These are phyloP conservation scores for Limnephilus auricula DNA, from an alignment of 2,888 invertebrate genomes.

Conservation along the genomic window DNA sequence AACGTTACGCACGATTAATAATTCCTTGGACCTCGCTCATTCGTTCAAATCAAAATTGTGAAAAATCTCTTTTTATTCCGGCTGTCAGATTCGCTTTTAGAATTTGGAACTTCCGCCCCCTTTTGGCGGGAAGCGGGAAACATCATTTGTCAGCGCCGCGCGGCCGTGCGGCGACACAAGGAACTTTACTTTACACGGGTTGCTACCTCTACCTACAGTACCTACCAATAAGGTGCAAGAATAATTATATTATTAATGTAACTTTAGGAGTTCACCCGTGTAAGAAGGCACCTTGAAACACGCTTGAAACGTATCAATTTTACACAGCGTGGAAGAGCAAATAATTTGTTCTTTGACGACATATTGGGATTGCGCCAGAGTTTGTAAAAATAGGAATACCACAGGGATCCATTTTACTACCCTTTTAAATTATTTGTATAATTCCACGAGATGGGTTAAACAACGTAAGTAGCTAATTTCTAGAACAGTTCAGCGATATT, in stretches of 20 bases:
- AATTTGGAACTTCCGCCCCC: slow-evolving; percentile 37
- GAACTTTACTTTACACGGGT: slow-evolving; percentile 30
- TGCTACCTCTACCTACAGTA: background rate
- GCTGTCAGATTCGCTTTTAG: slow-evolving; percentile 47
- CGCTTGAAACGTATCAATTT: background rate
- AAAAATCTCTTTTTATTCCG: slow-evolving; percentile 43
- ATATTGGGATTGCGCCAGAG: slow-evolving; percentile 3
- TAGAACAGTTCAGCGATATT: background rate
- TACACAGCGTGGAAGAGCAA: background rate
- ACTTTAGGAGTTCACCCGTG: too few species aligned
- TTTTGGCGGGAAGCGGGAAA: slow-evolving; percentile 16
- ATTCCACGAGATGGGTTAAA: background rate
- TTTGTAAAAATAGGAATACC: background rate
- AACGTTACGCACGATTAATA: background rate
- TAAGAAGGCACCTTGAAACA: too few species aligned
- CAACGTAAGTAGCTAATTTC: background rate
- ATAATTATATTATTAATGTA: background rate
- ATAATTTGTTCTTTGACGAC: slow-evolving; percentile 11
- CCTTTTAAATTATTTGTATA: background rate
- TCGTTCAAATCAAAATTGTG: slow-evolving; percentile 31
- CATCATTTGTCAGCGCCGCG: slow-evolving; percentile 55
- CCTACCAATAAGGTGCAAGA: background rate
- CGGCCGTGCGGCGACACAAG: slow-evolving; percentile 12
- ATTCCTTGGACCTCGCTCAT: background rate
- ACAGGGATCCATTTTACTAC: background rate